Conservation (phyloP, 2,797 vertebrate genomes). For the Trachurus trachurus region DNA sequence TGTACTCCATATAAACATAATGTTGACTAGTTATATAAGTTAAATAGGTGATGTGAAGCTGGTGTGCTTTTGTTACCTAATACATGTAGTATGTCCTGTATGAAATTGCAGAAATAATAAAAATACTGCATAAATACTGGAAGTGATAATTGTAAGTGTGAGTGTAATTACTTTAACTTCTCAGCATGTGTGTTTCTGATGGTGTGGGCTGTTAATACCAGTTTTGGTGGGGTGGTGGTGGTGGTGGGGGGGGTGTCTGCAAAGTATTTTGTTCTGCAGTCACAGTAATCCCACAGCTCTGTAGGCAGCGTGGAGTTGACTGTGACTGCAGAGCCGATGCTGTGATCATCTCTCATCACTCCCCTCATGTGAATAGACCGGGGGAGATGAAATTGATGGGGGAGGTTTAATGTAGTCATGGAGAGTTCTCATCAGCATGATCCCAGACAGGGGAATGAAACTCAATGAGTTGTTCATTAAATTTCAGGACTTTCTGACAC, state of each 20-base stretch:
- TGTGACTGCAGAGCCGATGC: constrained; percentile 48
- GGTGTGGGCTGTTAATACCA: constrained; percentile 7
- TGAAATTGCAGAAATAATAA: too few relatives aligned
- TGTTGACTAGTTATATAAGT: too few relatives aligned
- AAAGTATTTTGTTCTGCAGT: constrained; percentile 31
- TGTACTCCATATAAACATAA: too few relatives aligned
- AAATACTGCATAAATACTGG: too few relatives aligned
- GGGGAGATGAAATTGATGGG: constrained; percentile 68
- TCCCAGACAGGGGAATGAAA: constrained; percentile 69
- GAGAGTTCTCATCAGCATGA: constrained; percentile 76
- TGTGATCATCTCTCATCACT: constrained; percentile 61
- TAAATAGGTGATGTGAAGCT: too few relatives aligned
- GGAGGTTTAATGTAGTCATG: constrained; percentile 72
- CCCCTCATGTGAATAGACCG: constrained; percentile 55
- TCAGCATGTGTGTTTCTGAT: background rate
- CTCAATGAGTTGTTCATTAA: constrained; percentile 79
- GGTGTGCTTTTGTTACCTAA: too few relatives aligned
- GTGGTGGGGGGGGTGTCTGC: background rate
- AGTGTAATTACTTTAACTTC: too few relatives aligned
- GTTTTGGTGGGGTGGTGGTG: too few relatives aligned
- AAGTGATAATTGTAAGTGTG: too few relatives aligned
- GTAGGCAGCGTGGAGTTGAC: constrained; percentile 20
- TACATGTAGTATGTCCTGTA: too few relatives aligned
- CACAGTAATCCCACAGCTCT: constrained; percentile 29
- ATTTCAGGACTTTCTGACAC: constrained; percentile 67